Evolutionary conservation across 2,113 vertebrate genomes (phyloP), one percentile per base, ranked within the genome.

Genomic region (Sardina pilchardus): DNA sequence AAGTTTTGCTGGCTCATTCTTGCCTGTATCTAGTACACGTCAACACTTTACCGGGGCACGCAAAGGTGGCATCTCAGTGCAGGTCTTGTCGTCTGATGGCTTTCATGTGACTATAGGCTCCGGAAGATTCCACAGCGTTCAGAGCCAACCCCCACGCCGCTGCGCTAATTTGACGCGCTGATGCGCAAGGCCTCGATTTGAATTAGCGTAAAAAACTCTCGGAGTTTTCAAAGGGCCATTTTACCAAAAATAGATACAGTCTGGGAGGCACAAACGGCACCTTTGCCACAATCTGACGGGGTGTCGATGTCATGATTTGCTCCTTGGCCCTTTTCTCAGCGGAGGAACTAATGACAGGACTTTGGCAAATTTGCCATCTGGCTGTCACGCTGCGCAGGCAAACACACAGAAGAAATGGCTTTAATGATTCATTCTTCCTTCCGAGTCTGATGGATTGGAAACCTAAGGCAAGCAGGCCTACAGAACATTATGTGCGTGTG

Each of bases 341-440:
- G 85, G 91, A 89, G 89, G 85, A 85, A 88, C 87, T 88, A 93
- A 88, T 86, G 86, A 91, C 87, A 84, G 91, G 88, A 91, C 84
- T 91, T 91, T 89, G 44, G 86, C 86, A 90, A 92, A 90, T 92
- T 93, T 87, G 86, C 88, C 90, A 88, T 83, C 91, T 92, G 90
- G 91, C 89, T 93, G 93, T 94, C 93, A 90, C 84, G 89, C 91
- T 91, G 82, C 85, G 92, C 90, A 87, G 85, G 90, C 30, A 78
- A 24, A 84, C 87, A 86, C 89, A 89, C 90, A 93, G 84, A 82
- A 88, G 87, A 93, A 92, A 86, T 83, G 87, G 81, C 88, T 84
- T 90, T 91, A 85, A 94, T 94, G 92, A 94, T 93, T 94, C 86
- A 93, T 92, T 88, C 84, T 91, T 90, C 78, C 91, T 80, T 87